Evolutionary conservation across 1,140 invertebrate species (phyloP).

Genomic region (Triops cancriformis): DNA sequence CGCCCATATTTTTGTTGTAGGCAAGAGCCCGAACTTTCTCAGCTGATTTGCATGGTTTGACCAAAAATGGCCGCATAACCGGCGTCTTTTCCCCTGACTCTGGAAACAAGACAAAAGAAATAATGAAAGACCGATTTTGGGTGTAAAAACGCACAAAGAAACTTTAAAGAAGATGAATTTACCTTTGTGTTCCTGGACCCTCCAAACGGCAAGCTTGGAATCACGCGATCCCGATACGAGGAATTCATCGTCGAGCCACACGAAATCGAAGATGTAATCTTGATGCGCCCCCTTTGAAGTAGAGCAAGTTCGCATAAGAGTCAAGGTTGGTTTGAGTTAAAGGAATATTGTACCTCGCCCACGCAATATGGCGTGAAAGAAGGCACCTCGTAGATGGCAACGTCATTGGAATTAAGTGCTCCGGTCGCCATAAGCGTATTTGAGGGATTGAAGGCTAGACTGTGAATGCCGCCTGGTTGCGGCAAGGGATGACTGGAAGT

Average conservation of each 20-base stretch:
- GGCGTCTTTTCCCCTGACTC: background rate
- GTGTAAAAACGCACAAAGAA: background rate
- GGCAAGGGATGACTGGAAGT: constrained; percentile 36
- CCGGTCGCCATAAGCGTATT: constrained; percentile 82
- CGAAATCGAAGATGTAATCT: constrained; percentile 93
- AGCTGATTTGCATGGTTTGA: constrained; percentile 61
- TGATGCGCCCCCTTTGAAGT: constrained; percentile 60
- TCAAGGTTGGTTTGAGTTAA: background rate
- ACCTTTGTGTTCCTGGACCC: constrained; percentile 34
- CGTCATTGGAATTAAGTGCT: constrained; percentile 81
- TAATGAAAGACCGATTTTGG: too few relatives aligned
- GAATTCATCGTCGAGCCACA: constrained; percentile 93
- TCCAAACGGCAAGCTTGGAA: constrained; percentile 51
- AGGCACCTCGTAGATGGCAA: constrained; percentile 85
- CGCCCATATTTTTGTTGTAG: constrained; percentile 74
- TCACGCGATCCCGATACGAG: constrained; percentile 87
- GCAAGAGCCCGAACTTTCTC: constrained; percentile 79
- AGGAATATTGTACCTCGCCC: constrained; percentile 55
- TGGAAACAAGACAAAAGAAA: background rate
- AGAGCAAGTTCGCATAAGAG: constrained; percentile 16
- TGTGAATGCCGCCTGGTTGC: constrained; percentile 76
- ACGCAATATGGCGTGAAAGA: constrained; percentile 89
- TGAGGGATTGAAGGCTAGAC: constrained; percentile 89
- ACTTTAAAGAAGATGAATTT: background rate
- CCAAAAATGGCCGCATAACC: constrained; percentile 54